These are phyloP conservation scores for Drosophila seclusa DNA, from an alignment of 2,888 invertebrate genomes.

Conservation along the genomic window DNA sequence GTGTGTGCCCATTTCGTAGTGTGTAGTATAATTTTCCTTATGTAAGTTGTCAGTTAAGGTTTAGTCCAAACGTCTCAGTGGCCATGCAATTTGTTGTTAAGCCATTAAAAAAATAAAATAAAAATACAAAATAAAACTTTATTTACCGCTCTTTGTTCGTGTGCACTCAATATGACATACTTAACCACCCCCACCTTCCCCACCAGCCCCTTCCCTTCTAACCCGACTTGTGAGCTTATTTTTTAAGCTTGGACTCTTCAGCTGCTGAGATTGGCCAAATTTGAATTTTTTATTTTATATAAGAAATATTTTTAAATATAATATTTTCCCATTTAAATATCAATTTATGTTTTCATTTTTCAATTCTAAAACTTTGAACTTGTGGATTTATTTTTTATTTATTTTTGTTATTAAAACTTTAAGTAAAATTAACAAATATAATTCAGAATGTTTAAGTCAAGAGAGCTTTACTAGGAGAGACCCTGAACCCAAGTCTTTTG, in stretches of 20 bases:
- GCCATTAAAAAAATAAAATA: conserved; percentile 58
- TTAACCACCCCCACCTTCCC: not conserved
- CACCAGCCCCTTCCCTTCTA: not conserved
- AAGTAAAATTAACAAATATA: not conserved
- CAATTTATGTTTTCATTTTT: not conserved
- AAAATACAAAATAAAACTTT: conserved; percentile 24
- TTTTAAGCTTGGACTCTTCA: not conserved
- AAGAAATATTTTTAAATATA: not conserved
- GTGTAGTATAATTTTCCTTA: conserved; percentile 60
- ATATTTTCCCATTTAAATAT: not conserved
- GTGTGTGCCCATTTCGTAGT: conserved; percentile 24
- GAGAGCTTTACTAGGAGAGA: not conserved
- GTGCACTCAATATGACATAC: conserved; percentile 73
- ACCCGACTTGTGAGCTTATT: not conserved
- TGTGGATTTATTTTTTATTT: rapidly evolving
- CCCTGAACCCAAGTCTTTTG: not conserved
- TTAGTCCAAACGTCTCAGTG: conserved; percentile 49
- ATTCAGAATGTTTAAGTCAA: not conserved
- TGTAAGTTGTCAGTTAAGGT: conserved; percentile 73
- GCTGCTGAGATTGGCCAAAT: not conserved
- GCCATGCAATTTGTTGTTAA: conserved; percentile 72
- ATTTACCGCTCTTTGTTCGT: conserved; percentile 67
- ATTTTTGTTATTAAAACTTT: not conserved
- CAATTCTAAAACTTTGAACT: not conserved
- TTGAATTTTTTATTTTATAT: not conserved